A percentile compares a stretch with the other conserved stretches of the same genome.
These are phyloP conservation scores for Bhutanitis thaidina DNA, from an alignment of 2,888 invertebrate species.

Conservation along the genomic window DNA sequence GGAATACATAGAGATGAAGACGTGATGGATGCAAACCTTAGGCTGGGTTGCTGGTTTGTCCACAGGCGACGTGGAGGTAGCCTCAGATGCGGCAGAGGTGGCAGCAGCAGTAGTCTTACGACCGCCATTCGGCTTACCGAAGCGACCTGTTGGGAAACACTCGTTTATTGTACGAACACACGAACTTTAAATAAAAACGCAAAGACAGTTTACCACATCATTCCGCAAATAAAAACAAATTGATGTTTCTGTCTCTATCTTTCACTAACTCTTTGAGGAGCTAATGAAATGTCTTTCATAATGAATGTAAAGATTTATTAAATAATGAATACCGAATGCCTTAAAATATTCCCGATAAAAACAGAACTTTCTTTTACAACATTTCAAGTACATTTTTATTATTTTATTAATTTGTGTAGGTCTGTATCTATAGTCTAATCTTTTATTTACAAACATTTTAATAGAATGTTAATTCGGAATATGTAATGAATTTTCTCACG, in stretches of 20 bases:
- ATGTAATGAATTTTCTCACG: neutral
- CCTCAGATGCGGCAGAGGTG: slow-evolving; percentile 44
- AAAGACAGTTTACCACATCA: neutral
- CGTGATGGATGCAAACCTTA: slow-evolving; percentile 48
- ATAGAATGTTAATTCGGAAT: too few species aligned
- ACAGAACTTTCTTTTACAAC: too few species aligned
- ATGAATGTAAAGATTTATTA: too few species aligned
- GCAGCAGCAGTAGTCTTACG: slow-evolving; percentile 60
- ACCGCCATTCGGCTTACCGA: slow-evolving; percentile 59
- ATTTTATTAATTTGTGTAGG: too few species aligned
- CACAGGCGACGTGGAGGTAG: slow-evolving; percentile 36
- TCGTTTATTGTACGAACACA: slow-evolving; percentile 37
- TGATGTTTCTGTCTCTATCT: too few species aligned
- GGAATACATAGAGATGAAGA: neutral
- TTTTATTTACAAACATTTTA: too few species aligned
- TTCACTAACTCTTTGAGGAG: too few species aligned
- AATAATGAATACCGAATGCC: too few species aligned
- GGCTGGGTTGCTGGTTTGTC: slow-evolving; percentile 56
- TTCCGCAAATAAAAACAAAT: neutral
- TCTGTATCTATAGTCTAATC: too few species aligned
- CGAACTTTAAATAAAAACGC: neutral
- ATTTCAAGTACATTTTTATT: too few species aligned
- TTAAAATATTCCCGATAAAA: too few species aligned
- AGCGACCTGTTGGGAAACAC: slow-evolving; percentile 60
- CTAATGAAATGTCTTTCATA: too few species aligned